These are phyloP conservation scores for Spongia lamella DNA, from an alignment of 37 sponge, comb jelly and placozoan genomes.

Conservation along the genomic window DNA sequence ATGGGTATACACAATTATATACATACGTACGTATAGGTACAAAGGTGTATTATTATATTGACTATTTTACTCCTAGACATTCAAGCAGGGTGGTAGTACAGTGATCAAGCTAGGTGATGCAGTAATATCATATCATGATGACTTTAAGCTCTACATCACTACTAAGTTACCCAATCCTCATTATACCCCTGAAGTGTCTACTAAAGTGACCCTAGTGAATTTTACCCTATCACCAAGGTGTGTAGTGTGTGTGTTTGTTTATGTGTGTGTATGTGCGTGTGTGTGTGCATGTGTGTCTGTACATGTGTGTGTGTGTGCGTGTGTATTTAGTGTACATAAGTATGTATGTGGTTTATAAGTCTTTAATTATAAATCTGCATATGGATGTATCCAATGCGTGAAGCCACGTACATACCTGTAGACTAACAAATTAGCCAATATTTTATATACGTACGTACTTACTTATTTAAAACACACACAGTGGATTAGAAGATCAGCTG, in stretches of 20 bases:
- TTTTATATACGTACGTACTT: background rate
- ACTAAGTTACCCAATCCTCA: conserved; percentile 97
- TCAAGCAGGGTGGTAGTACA: conserved; percentile 92
- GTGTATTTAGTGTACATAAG: background rate
- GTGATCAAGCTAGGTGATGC: conserved; percentile 96
- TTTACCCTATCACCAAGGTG: conserved; percentile 58
- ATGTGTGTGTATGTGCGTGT: too few relatives aligned
- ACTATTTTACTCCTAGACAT: conserved; percentile 62
- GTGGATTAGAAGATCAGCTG: conserved; percentile 94
- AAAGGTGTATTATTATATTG: background rate
- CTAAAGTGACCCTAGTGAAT: conserved; percentile 95
- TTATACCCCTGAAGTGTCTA: conserved; percentile 97
- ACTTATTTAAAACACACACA: conserved; percentile 2
- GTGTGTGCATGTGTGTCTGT: too few relatives aligned
- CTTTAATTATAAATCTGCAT: too few relatives aligned
- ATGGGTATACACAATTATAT: too few relatives aligned
- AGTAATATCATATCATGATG: conserved; percentile 96
- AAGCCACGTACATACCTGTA: background rate
- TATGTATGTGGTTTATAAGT: background rate
- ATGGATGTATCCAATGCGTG: too few relatives aligned
- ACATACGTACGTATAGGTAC: too few relatives aligned
- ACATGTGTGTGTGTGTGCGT: conserved; percentile 12
- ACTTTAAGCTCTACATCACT: conserved; percentile 93
- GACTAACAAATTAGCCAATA: background rate
- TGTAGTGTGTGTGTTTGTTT: too few relatives aligned